phyloP scores from a whole-genome alignment of 92 coral and sea anemone species.

The Diadumene lineata region DNA sequence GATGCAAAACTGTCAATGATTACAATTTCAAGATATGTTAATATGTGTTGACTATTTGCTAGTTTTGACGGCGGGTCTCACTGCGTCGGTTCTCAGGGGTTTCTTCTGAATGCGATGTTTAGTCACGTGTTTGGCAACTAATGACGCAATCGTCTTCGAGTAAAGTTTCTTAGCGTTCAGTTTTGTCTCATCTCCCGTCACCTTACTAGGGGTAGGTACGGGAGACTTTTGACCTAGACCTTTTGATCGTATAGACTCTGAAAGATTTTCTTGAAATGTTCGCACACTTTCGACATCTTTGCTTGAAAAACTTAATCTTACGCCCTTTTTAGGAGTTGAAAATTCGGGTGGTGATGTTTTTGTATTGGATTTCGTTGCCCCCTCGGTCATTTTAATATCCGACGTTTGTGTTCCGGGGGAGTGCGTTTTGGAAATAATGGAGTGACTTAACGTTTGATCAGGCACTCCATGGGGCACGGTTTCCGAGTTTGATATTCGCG shows the following conservation, averaged over 20 bases:
- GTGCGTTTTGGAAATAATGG: background rate
- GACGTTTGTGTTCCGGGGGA: no score
- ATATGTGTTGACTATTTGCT: background rate
- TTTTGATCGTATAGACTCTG: constrained; percentile 10
- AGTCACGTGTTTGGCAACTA: constrained; percentile 2
- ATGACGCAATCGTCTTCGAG: constrained; percentile 6
- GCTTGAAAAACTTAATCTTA: background rate
- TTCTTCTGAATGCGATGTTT: background rate
- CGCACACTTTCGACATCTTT: background rate
- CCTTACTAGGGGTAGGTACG: constrained; percentile 4
- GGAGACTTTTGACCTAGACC: background rate
- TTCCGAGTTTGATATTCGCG: constrained; percentile 11
- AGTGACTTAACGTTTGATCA: background rate
- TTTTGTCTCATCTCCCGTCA: background rate
- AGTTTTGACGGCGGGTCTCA: background rate
- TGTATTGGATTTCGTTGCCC: background rate
- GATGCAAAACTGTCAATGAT: no score
- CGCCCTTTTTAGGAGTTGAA: background rate
- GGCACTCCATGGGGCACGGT: no score
- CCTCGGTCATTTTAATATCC: constrained; percentile 5
- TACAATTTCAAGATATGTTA: no score
- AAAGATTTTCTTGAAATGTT: constrained; percentile 14
- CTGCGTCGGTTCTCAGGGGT: background rate
- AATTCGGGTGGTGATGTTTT: background rate
- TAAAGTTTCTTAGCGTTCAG: constrained; percentile 6